Evolutionary conservation across 2,113 vertebrate genomes (phyloP).

Genomic region (Mus pahari): DNA sequence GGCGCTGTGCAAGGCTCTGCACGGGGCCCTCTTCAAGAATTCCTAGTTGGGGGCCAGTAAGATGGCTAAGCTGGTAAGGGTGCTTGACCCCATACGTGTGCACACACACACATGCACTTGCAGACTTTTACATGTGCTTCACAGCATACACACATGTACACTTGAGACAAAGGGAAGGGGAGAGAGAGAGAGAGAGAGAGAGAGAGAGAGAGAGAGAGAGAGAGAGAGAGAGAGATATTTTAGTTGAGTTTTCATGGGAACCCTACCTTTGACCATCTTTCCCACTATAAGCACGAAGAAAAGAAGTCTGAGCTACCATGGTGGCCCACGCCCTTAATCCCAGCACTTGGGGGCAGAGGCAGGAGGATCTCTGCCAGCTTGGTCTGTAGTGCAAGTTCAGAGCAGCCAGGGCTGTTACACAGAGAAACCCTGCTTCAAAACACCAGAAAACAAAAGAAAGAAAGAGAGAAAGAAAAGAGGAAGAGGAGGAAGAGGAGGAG

Average conservation of each 20-base stretch:
- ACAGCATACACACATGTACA: neutral
- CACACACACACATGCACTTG: too few relatives aligned
- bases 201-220: neutral
- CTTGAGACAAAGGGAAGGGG: neutral
- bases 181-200: neutral
- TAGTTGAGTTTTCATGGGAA: neutral
- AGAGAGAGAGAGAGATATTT: neutral
- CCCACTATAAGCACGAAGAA: neutral
- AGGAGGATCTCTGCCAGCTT: neutral
- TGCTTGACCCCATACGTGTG: neutral
- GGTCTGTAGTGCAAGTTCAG: neutral
- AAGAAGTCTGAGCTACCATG: neutral
- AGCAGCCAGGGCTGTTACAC: neutral
- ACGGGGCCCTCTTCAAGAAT: neutral
- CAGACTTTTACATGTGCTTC: neutral
- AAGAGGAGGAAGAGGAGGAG: neutral
- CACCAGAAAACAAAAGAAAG: neutral
- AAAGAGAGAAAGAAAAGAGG: fast-evolving
- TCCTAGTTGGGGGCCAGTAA: neutral
- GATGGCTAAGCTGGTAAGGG: neutral
- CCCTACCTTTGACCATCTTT: neutral
- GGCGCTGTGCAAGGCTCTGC: neutral
- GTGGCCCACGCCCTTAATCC: neutral
- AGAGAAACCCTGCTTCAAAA: neutral
- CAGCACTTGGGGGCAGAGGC: neutral